Base-by-base conservation (phyloP, 2,888 invertebrate genomes). In the Selenia dentaria region DNA sequence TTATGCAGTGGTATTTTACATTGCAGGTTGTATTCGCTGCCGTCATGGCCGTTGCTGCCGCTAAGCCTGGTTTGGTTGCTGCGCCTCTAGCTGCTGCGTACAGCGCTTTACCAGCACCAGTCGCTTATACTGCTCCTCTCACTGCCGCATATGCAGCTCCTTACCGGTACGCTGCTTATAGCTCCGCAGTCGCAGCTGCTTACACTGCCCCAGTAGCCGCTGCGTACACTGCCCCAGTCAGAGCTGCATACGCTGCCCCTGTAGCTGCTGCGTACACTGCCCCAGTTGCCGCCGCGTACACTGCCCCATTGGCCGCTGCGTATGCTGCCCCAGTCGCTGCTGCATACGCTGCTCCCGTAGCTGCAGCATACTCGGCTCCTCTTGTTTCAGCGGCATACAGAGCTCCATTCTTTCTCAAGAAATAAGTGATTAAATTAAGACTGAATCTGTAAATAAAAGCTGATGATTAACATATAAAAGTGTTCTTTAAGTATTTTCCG, bases 1-100 rank as follows among this genome's bases (percentile, higher is more conserved):
- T n/a, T n/a, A n/a, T n/a, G n/a, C n/a, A n/a, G n/a, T n/a, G n/a
- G n/a, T n/a, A n/a, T n/a, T n/a, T n/a, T n/a, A n/a, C 37, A 24
- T 37, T 37, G 18, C 70, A 91, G 91, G 62, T 86, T 18, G 64
- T 84, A 48, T 70, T 91, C 67, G 69, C 74, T 58, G 70, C 82
- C 47, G 64, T 90, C 27, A 45, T 89, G 59, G 81, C 82, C 46
- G 56, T 84, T 9, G 85, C 70, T 36, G 74, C 79, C 10, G 91
- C 89, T 37, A 89, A 90, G 55, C 90, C 91, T 75, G 83, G 51
- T 73, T 58, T 59, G 44, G 54, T 57, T 2, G 55, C 52, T 33
- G 46, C 57, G 3, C 56, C 58, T n/a, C 51, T 67, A 4, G 74
- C 37, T 41, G 74, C 40, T 27, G 67, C 79, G 12, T 70, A 68